Evolutionary conservation across 2,888 invertebrate genomes (phyloP), one percentile per base, ranked within the genome.

Genomic region (Hyppa rectilinea): DNA sequence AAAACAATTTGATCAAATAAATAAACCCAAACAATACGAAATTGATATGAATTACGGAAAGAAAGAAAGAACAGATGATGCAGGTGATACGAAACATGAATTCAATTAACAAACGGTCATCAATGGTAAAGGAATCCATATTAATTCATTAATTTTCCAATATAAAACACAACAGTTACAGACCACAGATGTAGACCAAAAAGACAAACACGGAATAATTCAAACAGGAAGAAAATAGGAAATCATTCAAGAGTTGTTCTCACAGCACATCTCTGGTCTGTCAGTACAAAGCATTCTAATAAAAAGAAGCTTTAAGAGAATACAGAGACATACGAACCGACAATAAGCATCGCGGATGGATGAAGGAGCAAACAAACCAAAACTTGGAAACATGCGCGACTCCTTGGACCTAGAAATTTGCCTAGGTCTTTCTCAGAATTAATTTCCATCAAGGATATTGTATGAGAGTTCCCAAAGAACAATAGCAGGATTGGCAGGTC

Each of bases 391-490:
- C 95, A 95, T 95, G 95, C 95, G 87, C 88, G 91, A 92, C 93
- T 93, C 93, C 93, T 90, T 90, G 89, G 95, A 95, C 95, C 95
- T 95, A 95, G 95, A 94, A 92, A 92, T 92, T 79, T 83, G 89
- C 95, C 95, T 94, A 96, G 95, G 96, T 91, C 96, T 96, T 95
- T 95, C 96, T 96, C 96, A 95, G 96, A 95, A 91, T 92, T 78
- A 85, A 80, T 60, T 67, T 77, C 45, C 64, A 73, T 66, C 55
- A 71, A 75, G 71, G 55, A 68, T 71, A 2, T 69, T 66, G 66
- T 55, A 34, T 71, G 26, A 70, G 55, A 77, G 36, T 34, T 55
- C 40, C 20, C 53, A 70, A 49, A 69, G 26, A 72, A 71, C 26
- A 53, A 29, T 69, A 53, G 14, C 76, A 69, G 40, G 23, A 43